phyloP scores from a whole-genome alignment of 2,113 vertebrate genomes.

The Dipodomys ordii region DNA sequence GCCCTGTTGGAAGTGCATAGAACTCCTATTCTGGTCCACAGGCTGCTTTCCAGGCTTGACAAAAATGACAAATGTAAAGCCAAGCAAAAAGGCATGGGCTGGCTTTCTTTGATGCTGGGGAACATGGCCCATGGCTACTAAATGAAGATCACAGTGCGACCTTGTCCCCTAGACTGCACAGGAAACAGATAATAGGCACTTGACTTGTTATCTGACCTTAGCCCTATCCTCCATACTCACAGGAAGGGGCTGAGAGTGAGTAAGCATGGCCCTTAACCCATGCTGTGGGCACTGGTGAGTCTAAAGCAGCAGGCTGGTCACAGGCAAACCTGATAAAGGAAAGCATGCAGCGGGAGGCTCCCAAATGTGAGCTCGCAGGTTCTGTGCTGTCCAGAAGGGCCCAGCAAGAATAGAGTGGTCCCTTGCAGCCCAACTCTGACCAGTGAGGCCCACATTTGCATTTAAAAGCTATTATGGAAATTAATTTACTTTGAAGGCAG shows the following conservation, averaged over 20 bases:
- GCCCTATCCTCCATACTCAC: background rate
- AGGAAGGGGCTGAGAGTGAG: background rate
- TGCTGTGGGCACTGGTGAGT: background rate
- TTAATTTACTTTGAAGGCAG: conserved; percentile 42
- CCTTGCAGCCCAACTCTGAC: background rate
- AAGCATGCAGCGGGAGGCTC: background rate
- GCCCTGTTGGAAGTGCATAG: background rate
- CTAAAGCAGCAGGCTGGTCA: background rate
- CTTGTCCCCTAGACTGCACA: background rate
- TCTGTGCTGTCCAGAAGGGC: background rate
- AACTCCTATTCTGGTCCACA: background rate
- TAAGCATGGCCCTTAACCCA: background rate
- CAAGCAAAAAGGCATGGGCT: background rate
- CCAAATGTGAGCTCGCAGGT: background rate
- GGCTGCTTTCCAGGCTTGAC: background rate
- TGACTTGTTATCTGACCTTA: background rate
- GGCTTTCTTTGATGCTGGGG: background rate
- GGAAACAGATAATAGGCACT: background rate
- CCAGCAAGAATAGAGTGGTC: background rate
- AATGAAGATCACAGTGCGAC: background rate
- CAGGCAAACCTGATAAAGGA: background rate
- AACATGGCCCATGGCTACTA: background rate
- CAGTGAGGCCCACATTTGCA: background rate
- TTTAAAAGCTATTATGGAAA: conserved; percentile 69
- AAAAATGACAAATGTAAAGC: background rate